These are phyloP conservation scores for Microtus pennsylvanicus DNA, from an alignment of 2,113 vertebrate genomes.

Conservation along the genomic window DNA sequence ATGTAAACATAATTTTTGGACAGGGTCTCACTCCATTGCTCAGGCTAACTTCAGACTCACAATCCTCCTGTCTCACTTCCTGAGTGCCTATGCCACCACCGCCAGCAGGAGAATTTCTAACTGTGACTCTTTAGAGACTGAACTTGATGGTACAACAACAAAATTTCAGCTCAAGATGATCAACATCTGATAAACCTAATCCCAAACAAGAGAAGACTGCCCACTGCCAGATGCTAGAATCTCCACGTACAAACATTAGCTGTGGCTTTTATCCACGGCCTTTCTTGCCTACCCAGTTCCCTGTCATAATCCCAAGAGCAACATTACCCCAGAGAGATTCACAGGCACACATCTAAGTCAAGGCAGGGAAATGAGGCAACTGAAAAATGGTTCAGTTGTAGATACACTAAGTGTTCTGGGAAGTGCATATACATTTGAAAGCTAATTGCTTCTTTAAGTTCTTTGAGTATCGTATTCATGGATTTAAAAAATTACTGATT, in stretches of 20 bases:
- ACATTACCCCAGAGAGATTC: constrained; percentile 33
- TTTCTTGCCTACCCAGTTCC: background rate
- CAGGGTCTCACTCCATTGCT: background rate
- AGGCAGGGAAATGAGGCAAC: constrained; percentile 2
- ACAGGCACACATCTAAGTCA: constrained; percentile 32
- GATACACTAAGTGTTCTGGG: constrained; percentile 30
- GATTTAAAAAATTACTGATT: constrained; percentile 64
- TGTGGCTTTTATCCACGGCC: constrained; percentile 4
- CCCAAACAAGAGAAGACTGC: background rate
- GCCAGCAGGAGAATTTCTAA: constrained; percentile 27
- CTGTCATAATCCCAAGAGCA: constrained; percentile 53
- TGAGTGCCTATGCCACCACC: background rate
- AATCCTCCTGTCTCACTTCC: background rate
- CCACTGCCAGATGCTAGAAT: background rate
- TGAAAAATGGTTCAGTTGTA: constrained; percentile 27
- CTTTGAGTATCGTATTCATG: constrained; percentile 49
- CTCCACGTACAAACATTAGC: background rate
- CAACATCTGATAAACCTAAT: background rate
- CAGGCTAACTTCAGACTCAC: background rate
- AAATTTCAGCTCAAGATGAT: background rate
- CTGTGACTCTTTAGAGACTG: constrained; percentile 29
- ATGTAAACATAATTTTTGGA: background rate
- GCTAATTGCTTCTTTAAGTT: constrained; percentile 59
- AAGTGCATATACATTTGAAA: constrained; percentile 58
- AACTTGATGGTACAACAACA: background rate